phyloP scores from a whole-genome alignment of 1,140 invertebrate genomes.

The Atta texana region DNA sequence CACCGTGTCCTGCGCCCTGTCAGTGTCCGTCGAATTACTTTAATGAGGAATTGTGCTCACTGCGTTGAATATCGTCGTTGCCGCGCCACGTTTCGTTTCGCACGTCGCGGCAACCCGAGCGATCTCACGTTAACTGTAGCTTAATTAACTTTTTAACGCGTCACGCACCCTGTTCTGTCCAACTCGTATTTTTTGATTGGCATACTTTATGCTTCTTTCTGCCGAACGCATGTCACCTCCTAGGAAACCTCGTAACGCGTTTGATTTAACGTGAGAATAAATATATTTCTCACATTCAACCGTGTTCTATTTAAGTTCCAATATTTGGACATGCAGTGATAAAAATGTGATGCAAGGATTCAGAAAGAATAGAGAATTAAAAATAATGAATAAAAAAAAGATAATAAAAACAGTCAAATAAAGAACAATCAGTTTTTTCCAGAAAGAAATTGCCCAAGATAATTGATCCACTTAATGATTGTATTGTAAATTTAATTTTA shows the following conservation, averaged over 20 bases:
- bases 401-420: neutral
- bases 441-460: neutral
- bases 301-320: neutral
- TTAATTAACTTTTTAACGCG: conserved; percentile 60
- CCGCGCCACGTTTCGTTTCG: conserved; percentile 10
- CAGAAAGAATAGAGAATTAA: neutral
- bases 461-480: conserved; percentile 6
- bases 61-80: conserved; percentile 54
- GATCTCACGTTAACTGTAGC: conserved; percentile 57
- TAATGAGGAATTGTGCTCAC: conserved; percentile 69
- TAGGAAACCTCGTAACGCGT: neutral
- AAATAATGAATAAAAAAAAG: neutral
- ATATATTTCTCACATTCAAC: neutral
- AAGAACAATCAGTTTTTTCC: neutral
- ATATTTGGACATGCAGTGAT: neutral
- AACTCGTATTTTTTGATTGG: neutral
- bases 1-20: conserved; percentile 65
- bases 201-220: neutral
- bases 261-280: conserved; percentile 2
- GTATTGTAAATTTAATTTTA: conserved; percentile 14
- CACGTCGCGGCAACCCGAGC: neutral
- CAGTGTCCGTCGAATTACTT: conserved; percentile 71
- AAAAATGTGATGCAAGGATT: neutral
- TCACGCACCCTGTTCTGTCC: neutral
- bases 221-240: neutral